Percentiles rank a stretch among this genome's conserved stretches.
Evolutionary conservation across 2,113 vertebrate genomes (phyloP).

Genomic region (Bambusicola thoracicus): DNA sequence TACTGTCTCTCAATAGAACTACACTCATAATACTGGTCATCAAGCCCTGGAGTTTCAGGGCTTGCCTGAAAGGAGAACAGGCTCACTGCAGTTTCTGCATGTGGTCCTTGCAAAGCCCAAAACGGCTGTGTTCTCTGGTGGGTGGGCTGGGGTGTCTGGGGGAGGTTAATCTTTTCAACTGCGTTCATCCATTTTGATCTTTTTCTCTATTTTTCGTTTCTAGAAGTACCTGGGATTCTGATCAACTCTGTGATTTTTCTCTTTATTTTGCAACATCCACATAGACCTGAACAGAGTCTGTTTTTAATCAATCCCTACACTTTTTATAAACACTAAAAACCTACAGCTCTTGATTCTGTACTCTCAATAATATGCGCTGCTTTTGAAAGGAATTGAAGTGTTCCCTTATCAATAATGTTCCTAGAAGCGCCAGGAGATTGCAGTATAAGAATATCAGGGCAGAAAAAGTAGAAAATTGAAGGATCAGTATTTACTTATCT

Average conservation of each 20-base stretch:
- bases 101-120: neutral
- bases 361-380: neutral
- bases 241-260: neutral
- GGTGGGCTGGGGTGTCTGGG: neutral
- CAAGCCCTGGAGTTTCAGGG: neutral
- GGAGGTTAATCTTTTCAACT: neutral
- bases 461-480: neutral
- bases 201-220: neutral
- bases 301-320: neutral
- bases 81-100: neutral
- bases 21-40: neutral
- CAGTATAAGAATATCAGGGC: neutral
- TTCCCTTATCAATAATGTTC: neutral
- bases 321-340: neutral
- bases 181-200: neutral
- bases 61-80: neutral
- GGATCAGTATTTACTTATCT: neutral
- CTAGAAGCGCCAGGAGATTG: neutral
- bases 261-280: fast-evolving
- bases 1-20: neutral
- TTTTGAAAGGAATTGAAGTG: neutral
- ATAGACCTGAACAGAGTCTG: neutral
- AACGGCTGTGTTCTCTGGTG: neutral
- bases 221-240: neutral
- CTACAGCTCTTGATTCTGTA: neutral